These are phyloP conservation scores for Tridacna crocea DNA, from an alignment of 2,888 invertebrate genomes.

Conservation along the genomic window DNA sequence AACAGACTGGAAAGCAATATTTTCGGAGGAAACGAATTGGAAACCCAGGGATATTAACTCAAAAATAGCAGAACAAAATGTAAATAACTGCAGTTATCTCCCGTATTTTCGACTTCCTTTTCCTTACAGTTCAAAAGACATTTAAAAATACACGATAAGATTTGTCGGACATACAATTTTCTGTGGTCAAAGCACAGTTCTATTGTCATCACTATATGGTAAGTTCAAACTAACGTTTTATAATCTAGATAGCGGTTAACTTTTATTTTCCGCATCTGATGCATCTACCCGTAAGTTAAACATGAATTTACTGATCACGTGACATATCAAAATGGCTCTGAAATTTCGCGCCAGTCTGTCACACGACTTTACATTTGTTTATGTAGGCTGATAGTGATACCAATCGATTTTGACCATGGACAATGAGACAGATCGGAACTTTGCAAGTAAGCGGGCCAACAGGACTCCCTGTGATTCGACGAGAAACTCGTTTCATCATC, in stretches of 20 bases:
- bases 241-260: background rate
- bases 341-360: conserved; percentile 42
- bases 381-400: background rate
- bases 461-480: conserved; percentile 3
- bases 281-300: background rate
- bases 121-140: no score
- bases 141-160: no score
- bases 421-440: background rate
- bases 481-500: background rate
- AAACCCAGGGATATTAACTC: background rate
- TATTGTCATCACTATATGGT: background rate
- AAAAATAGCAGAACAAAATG: background rate
- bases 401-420: background rate
- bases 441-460: background rate
- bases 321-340: conserved; percentile 10
- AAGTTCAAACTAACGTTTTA: background rate
- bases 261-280: background rate
- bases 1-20: background rate
- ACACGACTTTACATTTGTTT: background rate
- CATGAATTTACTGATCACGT: background rate
- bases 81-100: background rate
- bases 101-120: no score
- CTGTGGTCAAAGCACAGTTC: background rate
- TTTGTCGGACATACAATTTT: background rate
- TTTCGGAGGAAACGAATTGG: background rate